Conservation (phyloP, 2,888 invertebrate genomes). For the Dyspetes luteomarginatus region DNA sequence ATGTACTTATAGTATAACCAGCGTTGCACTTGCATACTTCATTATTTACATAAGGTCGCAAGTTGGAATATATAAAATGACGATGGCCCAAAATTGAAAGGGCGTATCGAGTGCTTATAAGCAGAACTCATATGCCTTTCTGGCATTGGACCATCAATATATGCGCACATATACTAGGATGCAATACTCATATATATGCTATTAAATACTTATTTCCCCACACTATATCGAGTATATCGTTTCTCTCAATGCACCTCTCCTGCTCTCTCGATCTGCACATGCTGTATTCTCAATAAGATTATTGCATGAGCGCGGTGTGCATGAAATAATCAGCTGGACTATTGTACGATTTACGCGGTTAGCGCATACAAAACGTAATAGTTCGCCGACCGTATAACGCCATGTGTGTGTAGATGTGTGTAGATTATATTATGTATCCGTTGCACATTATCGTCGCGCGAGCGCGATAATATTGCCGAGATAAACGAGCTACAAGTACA, state of each 20-base stretch:
- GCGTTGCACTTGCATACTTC: slow-evolving; percentile 58
- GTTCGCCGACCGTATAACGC: slow-evolving; percentile 14
- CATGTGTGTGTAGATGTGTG: not conserved
- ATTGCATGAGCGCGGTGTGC: slow-evolving; percentile 11
- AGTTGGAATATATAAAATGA: not conserved
- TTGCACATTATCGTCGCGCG: slow-evolving; percentile 44
- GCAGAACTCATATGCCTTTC: slow-evolving; percentile 30
- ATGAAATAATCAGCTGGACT: slow-evolving; percentile 42
- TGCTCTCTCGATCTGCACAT: slow-evolving; percentile 8
- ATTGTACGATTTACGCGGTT: slow-evolving; percentile 44
- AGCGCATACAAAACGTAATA: slow-evolving; percentile 30
- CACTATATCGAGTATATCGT: slow-evolving; percentile 47
- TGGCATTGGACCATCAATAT: slow-evolving; percentile 64
- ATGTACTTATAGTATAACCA: slow-evolving; percentile 21
- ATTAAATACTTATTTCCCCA: slow-evolving; percentile 45
- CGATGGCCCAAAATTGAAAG: not conserved
- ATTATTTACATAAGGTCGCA: slow-evolving; percentile 62
- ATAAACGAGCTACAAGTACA: slow-evolving; percentile 55
- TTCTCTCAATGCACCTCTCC: slow-evolving; percentile 37
- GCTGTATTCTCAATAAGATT: slow-evolving; percentile 18
- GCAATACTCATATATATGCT: slow-evolving; percentile 1
- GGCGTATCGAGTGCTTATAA: slow-evolving; percentile 8
- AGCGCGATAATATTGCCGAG: slow-evolving; percentile 49
- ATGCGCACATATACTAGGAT: slow-evolving; percentile 35
- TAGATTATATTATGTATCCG: slow-evolving; percentile 16